A percentile compares a stretch with the other conserved stretches of the same genome.
phyloP scores from a whole-genome alignment of 2,888 invertebrate genomes.

The Synanthedon vespiformis region DNA sequence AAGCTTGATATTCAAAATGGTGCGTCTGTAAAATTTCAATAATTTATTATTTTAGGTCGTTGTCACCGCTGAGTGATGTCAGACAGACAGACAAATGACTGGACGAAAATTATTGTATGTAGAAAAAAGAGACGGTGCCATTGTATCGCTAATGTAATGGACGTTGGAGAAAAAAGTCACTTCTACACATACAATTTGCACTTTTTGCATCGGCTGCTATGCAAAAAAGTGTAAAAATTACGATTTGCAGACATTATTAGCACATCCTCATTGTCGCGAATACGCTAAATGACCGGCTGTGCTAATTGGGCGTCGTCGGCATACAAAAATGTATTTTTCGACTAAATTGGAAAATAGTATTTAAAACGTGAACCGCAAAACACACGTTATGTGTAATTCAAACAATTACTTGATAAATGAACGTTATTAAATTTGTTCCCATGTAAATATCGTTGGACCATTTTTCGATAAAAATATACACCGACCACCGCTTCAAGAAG shows the following conservation, averaged over 20 bases:
- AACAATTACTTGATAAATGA: too few species aligned
- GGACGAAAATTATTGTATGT: constrained; percentile 27
- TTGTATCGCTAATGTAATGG: constrained; percentile 32
- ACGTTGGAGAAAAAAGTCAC: constrained; percentile 17
- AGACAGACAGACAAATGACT: constrained; percentile 40
- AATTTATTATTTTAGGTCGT: constrained; percentile 57
- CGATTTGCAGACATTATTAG: constrained; percentile 27
- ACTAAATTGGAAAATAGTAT: not conserved
- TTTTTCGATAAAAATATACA: too few species aligned
- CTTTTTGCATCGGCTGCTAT: constrained; percentile 1
- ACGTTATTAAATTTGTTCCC: too few species aligned
- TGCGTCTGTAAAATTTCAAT: constrained; percentile 32
- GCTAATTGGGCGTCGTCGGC: constrained; percentile 35
- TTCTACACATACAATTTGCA: too few species aligned
- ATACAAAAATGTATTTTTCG: constrained; percentile 21
- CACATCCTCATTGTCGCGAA: constrained; percentile 52
- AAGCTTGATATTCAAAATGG: constrained; percentile 18
- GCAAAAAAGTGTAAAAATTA: constrained; percentile 19
- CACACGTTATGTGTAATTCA: too few species aligned
- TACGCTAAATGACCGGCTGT: constrained; percentile 41
- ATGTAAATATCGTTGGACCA: too few species aligned
- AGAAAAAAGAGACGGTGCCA: constrained; percentile 36
- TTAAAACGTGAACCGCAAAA: too few species aligned
- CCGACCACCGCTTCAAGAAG: too few species aligned
- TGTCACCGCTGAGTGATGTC: constrained; percentile 58